Percentiles rank a stretch among this genome's conserved stretches.
Evolutionary conservation across 2,113 vertebrate species (phyloP).

Genomic region (Accipiter virgatus): DNA sequence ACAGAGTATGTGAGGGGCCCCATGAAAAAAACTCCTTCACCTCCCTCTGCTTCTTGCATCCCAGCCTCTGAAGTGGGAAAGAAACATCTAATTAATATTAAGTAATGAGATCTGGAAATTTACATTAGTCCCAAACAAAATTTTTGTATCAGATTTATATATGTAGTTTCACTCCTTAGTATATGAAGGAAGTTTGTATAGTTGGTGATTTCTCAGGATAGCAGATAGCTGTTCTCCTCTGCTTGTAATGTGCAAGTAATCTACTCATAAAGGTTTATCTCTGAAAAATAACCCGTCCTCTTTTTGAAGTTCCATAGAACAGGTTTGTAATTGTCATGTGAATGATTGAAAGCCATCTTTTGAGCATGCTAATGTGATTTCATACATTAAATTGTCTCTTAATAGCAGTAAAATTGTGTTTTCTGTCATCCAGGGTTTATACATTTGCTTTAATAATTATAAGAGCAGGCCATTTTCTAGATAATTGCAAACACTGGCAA

Average conservation of each 20-base stretch:
- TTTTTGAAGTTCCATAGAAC: background rate
- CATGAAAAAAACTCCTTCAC: background rate
- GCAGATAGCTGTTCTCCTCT: background rate
- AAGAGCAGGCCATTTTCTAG: conserved; percentile 37
- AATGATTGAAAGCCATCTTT: conserved; percentile 44
- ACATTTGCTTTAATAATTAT: conserved; percentile 55
- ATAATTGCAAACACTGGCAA: conserved; percentile 55
- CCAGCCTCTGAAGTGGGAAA: background rate
- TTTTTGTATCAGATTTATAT: background rate
- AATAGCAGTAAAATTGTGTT: conserved; percentile 39
- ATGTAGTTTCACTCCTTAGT: background rate
- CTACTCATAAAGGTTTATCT: background rate
- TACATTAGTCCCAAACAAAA: background rate
- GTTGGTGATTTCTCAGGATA: background rate
- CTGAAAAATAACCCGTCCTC: background rate
- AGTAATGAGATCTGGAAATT: background rate
- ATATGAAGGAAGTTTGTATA: background rate
- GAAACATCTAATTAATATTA: background rate
- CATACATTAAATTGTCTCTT: conserved; percentile 45
- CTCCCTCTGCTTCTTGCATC: background rate
- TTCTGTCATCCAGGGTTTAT: conserved; percentile 23
- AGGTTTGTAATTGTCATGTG: background rate
- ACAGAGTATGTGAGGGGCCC: rapidly evolving
- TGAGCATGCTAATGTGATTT: conserved; percentile 22
- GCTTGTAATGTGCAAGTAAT: background rate